Base-by-base conservation (phyloP, 2,113 vertebrate genomes). In the Ceuthmochares aereus region DNA sequence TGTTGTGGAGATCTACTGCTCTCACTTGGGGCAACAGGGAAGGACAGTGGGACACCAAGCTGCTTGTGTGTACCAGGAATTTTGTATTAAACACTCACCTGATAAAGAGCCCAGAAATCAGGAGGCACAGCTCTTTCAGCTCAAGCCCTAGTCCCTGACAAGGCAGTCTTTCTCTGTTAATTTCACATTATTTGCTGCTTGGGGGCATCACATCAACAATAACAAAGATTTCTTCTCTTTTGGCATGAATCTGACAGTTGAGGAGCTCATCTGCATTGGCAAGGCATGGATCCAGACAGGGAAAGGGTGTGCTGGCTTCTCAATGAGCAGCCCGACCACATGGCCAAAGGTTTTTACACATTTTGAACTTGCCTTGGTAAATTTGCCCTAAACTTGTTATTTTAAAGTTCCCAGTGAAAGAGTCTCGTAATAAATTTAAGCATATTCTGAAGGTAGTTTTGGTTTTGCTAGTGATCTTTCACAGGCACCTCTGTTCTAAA, bases 251-350 rank as follows among this genome's bases (percentile, higher is more conserved):
- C 64, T 67, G 17, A 5, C 5, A 0, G 13, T 1, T 67, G 37
- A 81, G 37, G 8, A 0, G 0, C 45, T 45, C 2, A 0, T 21
- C n/a, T 77, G n/a, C 3, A 2, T 15, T 20, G 8, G 14, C 16
- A 49, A 56, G 32, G 29, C 68, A 30, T 0, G 14, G 52, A 66
- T 67, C 29, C 34, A 23, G 59, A 26, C 42, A 47, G 29, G 34
- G 56, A 17, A 55, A n/a, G 32, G 15, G 4, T 26, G 10, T 25
- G 6, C 43, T 43, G 4, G 6, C 37, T 66, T 55, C 59, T 63
- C 43, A 42, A 37, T 9, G 17, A 49, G 32, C 7, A 3, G 19
- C 54, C 32, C 27, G 6, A 18, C 54, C 3, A 0, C 17, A 7
- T 0, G 1, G 12, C 10, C 30, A 49, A 29, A 73, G 23, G 30